A percentile compares a stretch with the other conserved stretches of the same genome.
Conservation (phyloP, 2,797 vertebrate species). For the Neomorphus geoffroyi region DNA sequence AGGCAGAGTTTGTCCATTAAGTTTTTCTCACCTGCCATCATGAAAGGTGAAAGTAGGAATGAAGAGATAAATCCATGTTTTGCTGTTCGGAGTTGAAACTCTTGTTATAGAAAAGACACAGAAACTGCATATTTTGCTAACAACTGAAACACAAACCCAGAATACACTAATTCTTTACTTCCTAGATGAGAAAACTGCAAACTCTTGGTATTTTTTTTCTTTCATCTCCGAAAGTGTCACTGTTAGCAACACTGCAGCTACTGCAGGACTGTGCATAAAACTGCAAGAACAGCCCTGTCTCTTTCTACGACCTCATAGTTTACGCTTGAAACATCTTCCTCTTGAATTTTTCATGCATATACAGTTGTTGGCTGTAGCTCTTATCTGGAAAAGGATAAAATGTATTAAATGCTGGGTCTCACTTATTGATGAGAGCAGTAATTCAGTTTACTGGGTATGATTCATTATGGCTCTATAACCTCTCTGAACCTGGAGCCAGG, state of each 20-base stretch:
- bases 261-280: background rate
- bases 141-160: background rate
- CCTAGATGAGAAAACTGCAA: background rate
- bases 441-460: slow-evolving; percentile 57
- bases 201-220: background rate
- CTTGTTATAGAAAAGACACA: background rate
- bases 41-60: background rate
- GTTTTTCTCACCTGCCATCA: background rate
- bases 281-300: background rate
- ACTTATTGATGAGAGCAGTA: slow-evolving; percentile 37
- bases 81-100: background rate
- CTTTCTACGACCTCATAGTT: background rate
- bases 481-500: slow-evolving; percentile 42
- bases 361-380: background rate
- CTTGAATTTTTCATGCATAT: background rate
- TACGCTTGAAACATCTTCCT: background rate
- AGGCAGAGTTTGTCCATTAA: background rate
- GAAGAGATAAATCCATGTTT: background rate
- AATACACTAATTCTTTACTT: background rate
- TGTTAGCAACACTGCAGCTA: background rate
- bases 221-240: background rate
- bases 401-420: slow-evolving; percentile 24
- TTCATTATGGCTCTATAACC: slow-evolving; percentile 57
- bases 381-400: background rate
- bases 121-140: background rate